Conservation (phyloP, 35 echinoderm and acorn worm species). For the Anneissia japonica region DNA sequence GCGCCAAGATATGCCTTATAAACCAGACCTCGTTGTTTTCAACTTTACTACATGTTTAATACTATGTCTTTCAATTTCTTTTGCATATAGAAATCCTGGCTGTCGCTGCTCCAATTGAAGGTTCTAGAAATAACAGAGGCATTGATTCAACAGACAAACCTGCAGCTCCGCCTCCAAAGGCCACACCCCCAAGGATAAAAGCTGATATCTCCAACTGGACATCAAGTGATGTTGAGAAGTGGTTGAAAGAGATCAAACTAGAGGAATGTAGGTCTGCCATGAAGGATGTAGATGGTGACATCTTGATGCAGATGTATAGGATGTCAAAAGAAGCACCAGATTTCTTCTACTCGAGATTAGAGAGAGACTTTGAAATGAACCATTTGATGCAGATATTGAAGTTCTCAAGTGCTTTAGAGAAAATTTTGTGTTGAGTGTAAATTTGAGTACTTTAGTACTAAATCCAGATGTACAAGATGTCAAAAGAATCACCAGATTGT, state of each 20-base stretch:
- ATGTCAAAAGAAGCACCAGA: constrained; percentile 63
- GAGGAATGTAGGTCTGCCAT: constrained; percentile 9
- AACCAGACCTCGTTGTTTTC: too few species aligned
- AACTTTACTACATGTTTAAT: neutral
- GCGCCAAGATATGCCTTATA: too few species aligned
- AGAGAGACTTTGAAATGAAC: neutral
- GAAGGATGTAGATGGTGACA: constrained; percentile 48
- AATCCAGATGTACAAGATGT: constrained; percentile 69
- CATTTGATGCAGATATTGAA: neutral
- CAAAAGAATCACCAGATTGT: constrained; percentile 56
- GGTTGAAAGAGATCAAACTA: constrained; percentile 52
- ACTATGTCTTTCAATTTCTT: neutral
- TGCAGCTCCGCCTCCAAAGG: neutral
- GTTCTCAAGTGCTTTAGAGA: neutral
- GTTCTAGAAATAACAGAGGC: too few species aligned
- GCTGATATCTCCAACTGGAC: constrained; percentile 7
- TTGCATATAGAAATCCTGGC: constrained; percentile 17
- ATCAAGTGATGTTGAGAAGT: constrained; percentile 37
- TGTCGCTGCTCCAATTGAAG: neutral
- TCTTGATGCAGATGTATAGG: constrained; percentile 65
- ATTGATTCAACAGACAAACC: neutral
- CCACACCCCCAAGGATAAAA: neutral
- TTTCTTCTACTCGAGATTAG: constrained; percentile 45
- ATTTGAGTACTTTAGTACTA: too few species aligned
- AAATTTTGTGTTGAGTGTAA: neutral